Percentiles rank a stretch among this genome's conserved stretches.
phyloP scores from a whole-genome alignment of 2,888 invertebrate genomes.

The Drosophila meridionalis region DNA sequence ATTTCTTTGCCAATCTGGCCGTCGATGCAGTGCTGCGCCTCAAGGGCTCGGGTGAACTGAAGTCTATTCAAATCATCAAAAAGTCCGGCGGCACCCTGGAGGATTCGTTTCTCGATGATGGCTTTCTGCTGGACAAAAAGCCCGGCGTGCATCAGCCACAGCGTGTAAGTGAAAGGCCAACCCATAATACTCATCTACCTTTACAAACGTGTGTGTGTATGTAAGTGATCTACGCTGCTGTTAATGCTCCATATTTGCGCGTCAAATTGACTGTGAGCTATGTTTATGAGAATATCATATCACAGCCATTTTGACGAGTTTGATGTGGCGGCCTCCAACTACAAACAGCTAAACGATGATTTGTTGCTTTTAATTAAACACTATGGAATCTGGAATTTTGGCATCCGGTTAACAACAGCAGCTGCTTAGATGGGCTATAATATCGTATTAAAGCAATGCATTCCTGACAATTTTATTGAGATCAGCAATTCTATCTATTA shows the following conservation, averaged over 20 bases:
- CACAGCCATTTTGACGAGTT: conserved; percentile 85
- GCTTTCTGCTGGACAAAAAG: conserved; percentile 98
- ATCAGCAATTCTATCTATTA: neutral
- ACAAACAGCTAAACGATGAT: conserved; percentile 3
- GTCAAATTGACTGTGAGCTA: conserved; percentile 86
- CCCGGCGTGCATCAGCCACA: conserved; percentile 99
- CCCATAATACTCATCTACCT: neutral
- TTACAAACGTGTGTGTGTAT: neutral
- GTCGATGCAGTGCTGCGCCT: conserved; percentile 97
- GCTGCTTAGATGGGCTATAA: neutral
- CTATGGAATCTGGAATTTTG: no score
- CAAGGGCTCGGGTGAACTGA: conserved; percentile 97
- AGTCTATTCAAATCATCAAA: conserved; percentile 99
- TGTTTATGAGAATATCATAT: conserved; percentile 80
- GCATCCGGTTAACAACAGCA: neutral
- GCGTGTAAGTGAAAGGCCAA: conserved; percentile 70
- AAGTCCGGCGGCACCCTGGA: conserved; percentile 96
- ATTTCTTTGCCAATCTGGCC: conserved; percentile 96
- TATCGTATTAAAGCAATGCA: neutral
- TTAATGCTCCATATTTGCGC: conserved; percentile 69
- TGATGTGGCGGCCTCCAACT: conserved; percentile 64
- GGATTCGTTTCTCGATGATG: conserved; percentile 98
- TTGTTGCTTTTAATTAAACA: no score
- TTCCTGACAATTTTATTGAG: neutral
- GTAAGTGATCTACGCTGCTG: neutral